These are phyloP conservation scores for Malurus leucopterus DNA, from an alignment of 2,797 vertebrate species.

Conservation along the genomic window DNA sequence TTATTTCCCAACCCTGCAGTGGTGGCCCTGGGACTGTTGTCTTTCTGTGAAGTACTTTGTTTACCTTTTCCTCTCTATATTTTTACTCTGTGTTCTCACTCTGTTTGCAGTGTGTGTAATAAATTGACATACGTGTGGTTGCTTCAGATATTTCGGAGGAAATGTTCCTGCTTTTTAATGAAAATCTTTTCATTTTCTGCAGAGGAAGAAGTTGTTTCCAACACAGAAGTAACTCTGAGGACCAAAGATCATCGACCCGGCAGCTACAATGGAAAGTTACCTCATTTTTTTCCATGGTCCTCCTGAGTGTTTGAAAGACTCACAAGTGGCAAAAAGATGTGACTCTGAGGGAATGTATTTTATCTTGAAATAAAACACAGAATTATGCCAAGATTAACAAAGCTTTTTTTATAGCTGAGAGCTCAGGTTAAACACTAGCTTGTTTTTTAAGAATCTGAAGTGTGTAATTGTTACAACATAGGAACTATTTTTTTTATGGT, in stretches of 20 bases:
- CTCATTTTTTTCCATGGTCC: background rate
- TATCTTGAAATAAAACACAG: constrained; percentile 1
- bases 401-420: background rate
- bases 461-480: background rate
- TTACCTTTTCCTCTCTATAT: background rate
- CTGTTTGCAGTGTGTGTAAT: background rate
- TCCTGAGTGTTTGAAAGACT: constrained; percentile 6
- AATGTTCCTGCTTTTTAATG: background rate
- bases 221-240: background rate
- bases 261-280: background rate
- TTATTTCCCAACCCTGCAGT: background rate
- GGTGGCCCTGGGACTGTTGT: background rate
- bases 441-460: background rate
- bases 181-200: background rate
- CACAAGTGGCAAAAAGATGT: background rate
- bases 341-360: background rate
- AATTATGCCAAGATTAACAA: constrained; percentile 20
- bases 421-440: background rate
- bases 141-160: background rate
- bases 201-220: constrained; percentile 14
- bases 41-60: background rate
- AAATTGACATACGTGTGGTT: background rate
- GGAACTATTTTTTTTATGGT: background rate
- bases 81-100: background rate
- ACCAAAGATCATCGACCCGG: background rate